A percentile compares a stretch with the other conserved stretches of the same genome.
Conservation (phyloP, 2,797 vertebrate species). For the Gambusia yucatana region DNA sequence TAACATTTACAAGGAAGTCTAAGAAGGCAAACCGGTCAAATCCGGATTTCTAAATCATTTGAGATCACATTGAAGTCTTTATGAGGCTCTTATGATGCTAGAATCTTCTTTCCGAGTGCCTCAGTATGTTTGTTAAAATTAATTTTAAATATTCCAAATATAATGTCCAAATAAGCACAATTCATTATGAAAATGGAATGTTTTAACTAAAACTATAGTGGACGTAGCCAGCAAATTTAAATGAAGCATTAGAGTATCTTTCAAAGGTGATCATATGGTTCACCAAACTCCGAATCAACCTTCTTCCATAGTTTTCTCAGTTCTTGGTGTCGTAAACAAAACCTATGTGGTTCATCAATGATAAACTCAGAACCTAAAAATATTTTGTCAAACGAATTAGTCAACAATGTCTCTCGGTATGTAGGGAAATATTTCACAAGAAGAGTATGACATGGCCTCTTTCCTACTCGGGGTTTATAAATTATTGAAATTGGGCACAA, state of each 20-base stretch:
- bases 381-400: background rate
- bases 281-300: background rate
- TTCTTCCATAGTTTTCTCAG: background rate
- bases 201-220: background rate
- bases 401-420: background rate
- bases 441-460: background rate
- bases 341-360: background rate
- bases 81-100: background rate
- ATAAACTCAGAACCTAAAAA: background rate
- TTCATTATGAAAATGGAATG: background rate
- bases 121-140: background rate
- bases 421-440: background rate
- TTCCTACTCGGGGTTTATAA: background rate
- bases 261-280: background rate
- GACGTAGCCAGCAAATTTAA: background rate
- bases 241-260: background rate
- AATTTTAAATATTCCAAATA: background rate
- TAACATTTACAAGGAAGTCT: background rate
- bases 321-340: background rate
- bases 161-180: background rate
- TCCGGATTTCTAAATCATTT: background rate
- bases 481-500: background rate
- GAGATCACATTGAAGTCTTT: background rate
- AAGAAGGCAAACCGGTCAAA: background rate
- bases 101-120: background rate